Evolutionary conservation across 1,140 invertebrate species (phyloP), one percentile per base, ranked within the genome.

Genomic region (Microplitis demolitor): DNA sequence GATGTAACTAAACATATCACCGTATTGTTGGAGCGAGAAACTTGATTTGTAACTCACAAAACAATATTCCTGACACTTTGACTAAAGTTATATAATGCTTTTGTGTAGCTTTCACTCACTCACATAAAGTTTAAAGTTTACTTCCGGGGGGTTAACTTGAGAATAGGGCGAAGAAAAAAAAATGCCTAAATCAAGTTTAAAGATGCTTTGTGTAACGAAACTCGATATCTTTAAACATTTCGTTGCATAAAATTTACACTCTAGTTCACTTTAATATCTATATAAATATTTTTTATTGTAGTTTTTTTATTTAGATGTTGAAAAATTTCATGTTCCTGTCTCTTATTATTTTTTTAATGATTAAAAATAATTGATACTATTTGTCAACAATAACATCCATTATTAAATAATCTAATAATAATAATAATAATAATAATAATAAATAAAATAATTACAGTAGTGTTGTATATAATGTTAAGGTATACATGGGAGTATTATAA

Each of bases 41-140:
- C 62, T 64, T 39, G 13, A 64, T 64, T 39, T 64, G 62, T 64
- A n/a, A 64, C 39, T 33, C 62, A 39, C 62, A 64, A 64, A 64
- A 35, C n/a, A 13, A 64, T 64, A 64, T 64, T 35, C 34, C 62
- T 64, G 37, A 35, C 62, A 64, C 62, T 64, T n/a, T 37, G 62
- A 37, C 13, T 14, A 39, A 64, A 6, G 35, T 64, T 64, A 9
- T 33, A 24, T 13, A 13, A 14, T 34, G 62, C 62, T 64, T 64
- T 64, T 64, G 37, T 37, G 14, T 6, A 39, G n/a, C 24, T 39
- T 35, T 24, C 37, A 64, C 33, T 64, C 35, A 35, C 37, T 13
- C 34, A 34, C 37, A 33, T 9, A 35, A 56, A 24, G 33, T 14
- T 64, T 34, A 45, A 37, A 37, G 62, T 64, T 64, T n/a, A 64